Evolutionary conservation across 2,888 invertebrate species (phyloP).

Genomic region (Epinotia ramella): DNA sequence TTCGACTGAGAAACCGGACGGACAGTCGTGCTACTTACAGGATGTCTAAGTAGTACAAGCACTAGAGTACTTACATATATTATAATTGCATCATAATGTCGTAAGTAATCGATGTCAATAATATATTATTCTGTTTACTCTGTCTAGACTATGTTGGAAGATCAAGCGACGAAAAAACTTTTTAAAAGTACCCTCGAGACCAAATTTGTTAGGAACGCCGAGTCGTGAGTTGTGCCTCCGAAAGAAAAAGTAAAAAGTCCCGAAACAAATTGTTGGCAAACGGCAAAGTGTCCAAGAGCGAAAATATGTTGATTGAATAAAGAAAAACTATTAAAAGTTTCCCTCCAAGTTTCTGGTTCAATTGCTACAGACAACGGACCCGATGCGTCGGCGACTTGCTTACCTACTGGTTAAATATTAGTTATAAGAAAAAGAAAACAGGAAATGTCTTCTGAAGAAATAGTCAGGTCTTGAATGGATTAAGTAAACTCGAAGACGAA

Average conservation of each 20-base stretch:
- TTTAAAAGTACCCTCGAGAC: conserved; percentile 72
- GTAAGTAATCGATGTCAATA: conserved; percentile 50
- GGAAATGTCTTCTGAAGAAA: neutral
- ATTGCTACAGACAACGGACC: conserved; percentile 68
- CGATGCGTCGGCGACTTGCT: conserved; percentile 61
- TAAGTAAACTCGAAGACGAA: neutral
- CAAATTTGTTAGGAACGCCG: conserved; percentile 73
- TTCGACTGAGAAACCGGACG: too few species aligned
- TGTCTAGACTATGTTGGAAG: conserved; percentile 64
- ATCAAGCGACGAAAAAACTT: conserved; percentile 65
- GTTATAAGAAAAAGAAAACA: conserved; percentile 7
- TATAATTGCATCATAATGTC: neutral
- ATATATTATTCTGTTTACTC: conserved; percentile 58
- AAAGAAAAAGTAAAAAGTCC: conserved; percentile 78
- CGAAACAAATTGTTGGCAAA: conserved; percentile 83
- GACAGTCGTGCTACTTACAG: too few species aligned
- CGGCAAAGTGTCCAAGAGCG: conserved; percentile 80
- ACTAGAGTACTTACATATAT: neutral
- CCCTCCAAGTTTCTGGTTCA: conserved; percentile 72
- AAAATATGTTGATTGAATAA: conserved; percentile 85
- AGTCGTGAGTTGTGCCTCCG: conserved; percentile 65
- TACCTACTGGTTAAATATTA: conserved; percentile 10
- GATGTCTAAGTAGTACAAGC: too few species aligned
- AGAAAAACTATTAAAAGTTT: conserved; percentile 84
- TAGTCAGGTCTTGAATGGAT: neutral